Percentiles rank a stretch among this genome's conserved stretches.
phyloP scores from a whole-genome alignment of 2,797 vertebrate species.

The Cyprinella venusta region DNA sequence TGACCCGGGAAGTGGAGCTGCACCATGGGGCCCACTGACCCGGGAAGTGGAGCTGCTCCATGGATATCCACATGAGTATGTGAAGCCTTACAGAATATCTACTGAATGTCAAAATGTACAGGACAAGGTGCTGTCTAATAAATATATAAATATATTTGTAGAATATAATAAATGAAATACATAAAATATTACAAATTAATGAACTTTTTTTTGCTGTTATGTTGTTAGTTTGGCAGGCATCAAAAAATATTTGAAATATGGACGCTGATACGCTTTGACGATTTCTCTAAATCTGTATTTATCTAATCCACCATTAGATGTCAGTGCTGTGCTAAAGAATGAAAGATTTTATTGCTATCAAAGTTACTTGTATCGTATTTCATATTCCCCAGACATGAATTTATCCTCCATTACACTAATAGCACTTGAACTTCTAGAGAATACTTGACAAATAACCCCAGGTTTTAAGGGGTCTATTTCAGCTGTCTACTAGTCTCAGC shows the following conservation, averaged over 20 bases:
- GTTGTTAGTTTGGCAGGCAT: not conserved
- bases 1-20: not conserved
- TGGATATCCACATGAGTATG: not conserved
- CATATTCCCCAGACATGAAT: not conserved
- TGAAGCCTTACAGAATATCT: not conserved
- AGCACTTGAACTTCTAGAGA: not conserved
- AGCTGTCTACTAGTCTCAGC: not conserved
- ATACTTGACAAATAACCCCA: not conserved
- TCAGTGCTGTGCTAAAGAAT: conserved; percentile 26
- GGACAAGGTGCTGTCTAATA: not conserved
- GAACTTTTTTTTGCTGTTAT: not conserved
- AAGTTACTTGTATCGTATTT: not conserved
- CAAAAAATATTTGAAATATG: not conserved
- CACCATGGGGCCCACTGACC: not conserved
- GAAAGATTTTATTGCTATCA: not conserved
- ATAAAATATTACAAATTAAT: not conserved
- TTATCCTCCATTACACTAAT: not conserved
- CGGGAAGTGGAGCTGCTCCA: not conserved
- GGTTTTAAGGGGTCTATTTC: not conserved
- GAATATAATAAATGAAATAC: not conserved
- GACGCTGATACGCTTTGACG: not conserved
- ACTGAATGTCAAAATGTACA: not conserved
- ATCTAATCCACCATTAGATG: conserved; percentile 40
- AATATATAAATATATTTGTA: not conserved
- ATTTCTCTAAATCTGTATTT: not conserved